Percentiles rank a stretch among this genome's conserved stretches.
These are phyloP conservation scores for Troides aeacus DNA, from an alignment of 2,888 invertebrate species.

Conservation along the genomic window DNA sequence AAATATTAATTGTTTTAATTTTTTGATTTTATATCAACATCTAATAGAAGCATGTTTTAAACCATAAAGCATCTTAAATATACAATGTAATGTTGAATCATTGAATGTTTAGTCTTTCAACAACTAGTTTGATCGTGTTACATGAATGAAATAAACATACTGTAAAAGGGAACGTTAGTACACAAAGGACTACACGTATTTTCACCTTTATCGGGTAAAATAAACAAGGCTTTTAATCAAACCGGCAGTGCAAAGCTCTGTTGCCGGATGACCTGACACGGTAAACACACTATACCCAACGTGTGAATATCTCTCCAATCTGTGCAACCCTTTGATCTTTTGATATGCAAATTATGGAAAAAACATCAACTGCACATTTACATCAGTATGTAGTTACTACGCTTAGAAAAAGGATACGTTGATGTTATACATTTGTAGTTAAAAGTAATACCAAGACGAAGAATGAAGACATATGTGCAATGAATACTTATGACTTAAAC, in stretches of 20 bases:
- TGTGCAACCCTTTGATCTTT: conserved; percentile 18
- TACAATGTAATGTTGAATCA: too few relatives aligned
- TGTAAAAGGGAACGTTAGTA: neutral
- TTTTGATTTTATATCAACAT: too few relatives aligned
- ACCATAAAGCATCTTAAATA: too few relatives aligned
- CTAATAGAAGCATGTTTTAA: too few relatives aligned
- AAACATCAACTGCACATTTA: neutral
- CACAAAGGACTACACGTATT: conserved; percentile 6
- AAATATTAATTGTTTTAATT: too few relatives aligned
- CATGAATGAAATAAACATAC: neutral
- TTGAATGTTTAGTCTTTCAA: too few relatives aligned
- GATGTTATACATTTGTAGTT: neutral
- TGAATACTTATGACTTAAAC: neutral
- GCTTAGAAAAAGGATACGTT: neutral
- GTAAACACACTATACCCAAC: conserved; percentile 16
- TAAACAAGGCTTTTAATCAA: conserved; percentile 24
- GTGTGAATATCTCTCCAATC: conserved; percentile 14
- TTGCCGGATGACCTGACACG: conserved; percentile 15
- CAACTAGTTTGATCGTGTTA: neutral
- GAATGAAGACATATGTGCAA: neutral
- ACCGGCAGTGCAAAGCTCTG: conserved; percentile 14
- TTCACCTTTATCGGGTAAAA: conserved; percentile 16
- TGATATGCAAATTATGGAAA: conserved; percentile 20
- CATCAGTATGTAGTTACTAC: neutral
- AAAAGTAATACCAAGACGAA: neutral